Evolutionary conservation across 1,140 invertebrate species (phyloP), one percentile per base, ranked within the genome.

Genomic region (Wasmannia auropunctata): DNA sequence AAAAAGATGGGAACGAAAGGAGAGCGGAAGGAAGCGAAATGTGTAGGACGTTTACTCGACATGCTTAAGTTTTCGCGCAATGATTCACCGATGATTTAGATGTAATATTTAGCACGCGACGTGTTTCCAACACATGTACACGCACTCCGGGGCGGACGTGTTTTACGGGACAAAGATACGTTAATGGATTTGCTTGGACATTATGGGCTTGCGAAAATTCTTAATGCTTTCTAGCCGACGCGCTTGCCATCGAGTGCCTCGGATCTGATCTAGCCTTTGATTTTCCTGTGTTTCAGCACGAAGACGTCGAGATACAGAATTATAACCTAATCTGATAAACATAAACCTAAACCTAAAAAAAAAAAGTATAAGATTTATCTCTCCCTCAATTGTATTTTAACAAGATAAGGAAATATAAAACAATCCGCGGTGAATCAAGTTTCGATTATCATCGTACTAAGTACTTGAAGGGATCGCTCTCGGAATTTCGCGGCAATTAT

Each of bases 321-420:
- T 86, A n/a, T n/a, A 86, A 85, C 16, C 58, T 83, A 83, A 86
- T 86, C 37, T 62, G 79, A 85, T 86, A 86, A 81, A 86, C 51
- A 22, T 80, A 88, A 86, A 67, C 10, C 67, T 67, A 67, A 67
- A n/a, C n/a, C n/a, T n/a, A n/a, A n/a, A n/a, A n/a, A n/a, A 79
- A 90, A 88, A 88, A 58, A 84, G 77, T 88, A 49, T 89, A 92
- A 88, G 65, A 91, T 88, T 83, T 90, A 91, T 67, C 75, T 58
- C 80, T 92, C 86, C 74, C 86, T 88, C 79, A 63, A 88, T 90
- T 87, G 49, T 76, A 89, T 88, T 62, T 86, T 90, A 90, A 77
- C 70, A 62, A 87, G 67, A 87, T 86, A 89, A 88, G 85, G n/a
- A 80, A 16, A 88, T 85, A 84, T 58, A 62, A 79, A n/a, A 58